Evolutionary conservation across 2,797 vertebrate genomes (phyloP), one percentile per base, ranked within the genome.

Genomic region (Champsocephalus esox): DNA sequence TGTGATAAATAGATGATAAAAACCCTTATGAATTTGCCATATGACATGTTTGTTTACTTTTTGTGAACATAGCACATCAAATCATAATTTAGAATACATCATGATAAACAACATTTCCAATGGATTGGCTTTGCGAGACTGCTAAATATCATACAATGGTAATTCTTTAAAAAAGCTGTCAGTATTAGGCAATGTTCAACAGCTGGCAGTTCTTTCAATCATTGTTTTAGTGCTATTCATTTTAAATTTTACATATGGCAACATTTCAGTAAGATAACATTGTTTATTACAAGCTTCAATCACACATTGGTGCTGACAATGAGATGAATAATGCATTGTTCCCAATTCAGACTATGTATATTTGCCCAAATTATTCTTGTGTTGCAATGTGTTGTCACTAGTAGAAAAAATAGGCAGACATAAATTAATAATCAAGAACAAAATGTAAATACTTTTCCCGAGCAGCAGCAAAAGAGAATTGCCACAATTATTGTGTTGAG

Each of bases 51-150:
- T 51, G 21, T 48, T 28, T 14, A 24, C 14, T 50, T 16, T 57
- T 69, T 62, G 24, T 54, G 21, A 62, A 60, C 74, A 67, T 80
- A 44, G 38, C 49, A 50, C 5, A 17, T 17, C 49, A 38, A 58
- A 21, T 43, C 10, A 44, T 21, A 43, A 59, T 12, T 52, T 2
- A 54, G 24, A 24, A 65, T 52, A 60, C 41, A 58, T 50, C 38
- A 13, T 50, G 48, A 34, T 49, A 41, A 59, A 46, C 12, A 32
- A 44, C 6, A 9, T 45, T 59, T 56, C 9, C 14, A 59, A 11
- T 38, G 28, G 21, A 4, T 59, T 68, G 28, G 67, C 8, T 48
- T 55, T 49, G 16, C 32, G 32, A 17, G 24, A 56, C 21, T 55
- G 48, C 21, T 19, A 55, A 49, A 51, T 55, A 50, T n/a, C 7